Evolutionary conservation across 2,113 vertebrate genomes (phyloP), one percentile per base, ranked within the genome.

Genomic region (Cricetomys ansorgei): DNA sequence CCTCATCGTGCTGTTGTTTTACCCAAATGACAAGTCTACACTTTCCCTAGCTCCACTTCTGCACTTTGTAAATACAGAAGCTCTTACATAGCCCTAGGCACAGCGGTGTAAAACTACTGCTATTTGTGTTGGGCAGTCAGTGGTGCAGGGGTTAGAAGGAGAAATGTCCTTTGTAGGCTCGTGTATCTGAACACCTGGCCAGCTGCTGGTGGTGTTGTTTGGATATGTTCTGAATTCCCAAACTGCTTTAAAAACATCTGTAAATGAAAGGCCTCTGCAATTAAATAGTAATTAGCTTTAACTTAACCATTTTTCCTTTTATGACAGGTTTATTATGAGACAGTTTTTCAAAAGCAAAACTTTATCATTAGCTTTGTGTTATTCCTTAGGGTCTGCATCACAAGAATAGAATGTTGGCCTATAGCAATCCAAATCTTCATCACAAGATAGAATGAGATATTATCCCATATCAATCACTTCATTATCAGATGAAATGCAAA

Each of bases 1-100:
- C 50, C n/a, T 91, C 19, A n/a, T 81, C 90, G 45, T 87, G 64
- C 89, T 88, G 29, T 13, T 67, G 85, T 62, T 75, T 76, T 37
- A 64, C 1, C 21, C 62, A 77, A 90, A 50, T 76, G 45, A 23
- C 10, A 92, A 76, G 23, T 29, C 31, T 11, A 31, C 2, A 43
- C 16, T 23, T 59, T 62, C 21, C 40, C 62, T 4, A 13, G 2
- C 59, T 29, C 57, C 45, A n/a, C 55, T 40, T 86, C 72, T 57
- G 16, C 19, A 76, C 27, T 59, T 21, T 2, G 27, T 40, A 55
- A 43, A 69, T 4, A 15, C 23, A 13, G 67, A 79, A 34, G 15
- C 16, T 12, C 34, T 43, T 53, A 23, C 0, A 37, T 4, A 48
- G 13, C 55, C 5, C 17, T n/a, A 29, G 9, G 1, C 75, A 45